phyloP scores from a whole-genome alignment of 30 jellyfish, hydroid and myxozoan species.

The Hydra vulgaris region DNA sequence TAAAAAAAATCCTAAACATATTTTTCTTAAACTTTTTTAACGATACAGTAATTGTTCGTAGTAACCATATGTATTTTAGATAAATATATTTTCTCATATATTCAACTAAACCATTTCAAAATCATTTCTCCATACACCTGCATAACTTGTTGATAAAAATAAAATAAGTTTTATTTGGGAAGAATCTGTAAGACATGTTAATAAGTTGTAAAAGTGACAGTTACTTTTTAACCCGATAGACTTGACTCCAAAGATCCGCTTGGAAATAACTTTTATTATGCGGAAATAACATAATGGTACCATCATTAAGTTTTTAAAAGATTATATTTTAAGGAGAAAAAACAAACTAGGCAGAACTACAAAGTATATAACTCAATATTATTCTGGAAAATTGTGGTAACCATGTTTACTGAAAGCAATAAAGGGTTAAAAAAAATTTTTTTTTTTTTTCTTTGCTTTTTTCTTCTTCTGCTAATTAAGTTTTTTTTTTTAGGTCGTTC shows the following conservation, averaged over 20 bases:
- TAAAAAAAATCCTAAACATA: neutral
- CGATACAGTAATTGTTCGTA: neutral
- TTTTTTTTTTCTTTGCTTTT: no score
- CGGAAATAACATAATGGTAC: neutral
- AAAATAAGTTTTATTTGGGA: neutral
- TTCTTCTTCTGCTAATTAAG: no score
- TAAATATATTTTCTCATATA: neutral
- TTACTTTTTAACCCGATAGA: neutral
- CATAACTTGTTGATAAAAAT: neutral
- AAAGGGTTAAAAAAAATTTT: neutral
- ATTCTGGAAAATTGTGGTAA: neutral
- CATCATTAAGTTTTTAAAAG: neutral
- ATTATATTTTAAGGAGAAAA: neutral
- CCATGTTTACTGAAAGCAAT: neutral
- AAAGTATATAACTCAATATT: neutral
- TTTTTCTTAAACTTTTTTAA: neutral
- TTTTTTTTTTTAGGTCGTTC: no score
- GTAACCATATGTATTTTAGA: neutral
- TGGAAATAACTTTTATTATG: neutral
- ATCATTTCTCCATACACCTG: neutral
- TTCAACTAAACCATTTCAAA: neutral
- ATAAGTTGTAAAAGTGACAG: no score
- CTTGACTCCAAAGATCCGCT: neutral
- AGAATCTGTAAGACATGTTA: constrained; percentile 20
- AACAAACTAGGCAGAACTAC: neutral